These are phyloP conservation scores for Ursus arctos DNA, from an alignment of 2,113 vertebrate genomes.

Conservation along the genomic window DNA sequence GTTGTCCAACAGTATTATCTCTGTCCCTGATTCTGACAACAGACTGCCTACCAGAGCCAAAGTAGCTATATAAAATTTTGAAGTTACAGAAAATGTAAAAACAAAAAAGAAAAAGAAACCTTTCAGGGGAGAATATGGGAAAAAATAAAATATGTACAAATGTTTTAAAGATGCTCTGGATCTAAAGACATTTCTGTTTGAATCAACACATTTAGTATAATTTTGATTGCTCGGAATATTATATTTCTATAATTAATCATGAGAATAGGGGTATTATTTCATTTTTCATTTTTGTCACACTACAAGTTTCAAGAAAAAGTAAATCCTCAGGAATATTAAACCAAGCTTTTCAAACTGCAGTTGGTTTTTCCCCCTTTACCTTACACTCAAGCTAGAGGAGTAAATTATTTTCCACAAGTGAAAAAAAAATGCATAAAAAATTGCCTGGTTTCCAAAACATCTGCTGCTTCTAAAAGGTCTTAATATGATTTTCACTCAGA, in stretches of 20 bases:
- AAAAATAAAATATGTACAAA: neutral
- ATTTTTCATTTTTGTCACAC: conserved; percentile 21
- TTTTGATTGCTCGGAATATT: neutral
- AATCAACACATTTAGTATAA: neutral
- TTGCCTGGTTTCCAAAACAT: conserved; percentile 26
- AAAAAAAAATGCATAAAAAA: neutral
- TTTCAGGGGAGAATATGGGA: neutral
- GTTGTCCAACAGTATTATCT: conserved; percentile 12
- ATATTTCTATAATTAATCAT: neutral
- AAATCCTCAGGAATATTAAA: neutral
- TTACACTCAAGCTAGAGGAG: neutral
- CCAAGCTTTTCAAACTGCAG: neutral
- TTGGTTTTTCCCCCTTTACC: neutral
- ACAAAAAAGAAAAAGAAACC: neutral
- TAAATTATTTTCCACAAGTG: conserved; percentile 50
- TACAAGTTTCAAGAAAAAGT: conserved; percentile 36
- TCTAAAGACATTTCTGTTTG: neutral
- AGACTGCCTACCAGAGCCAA: neutral
- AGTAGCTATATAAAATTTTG: neutral
- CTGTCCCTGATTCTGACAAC: conserved; percentile 28
- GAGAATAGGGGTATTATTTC: neutral
- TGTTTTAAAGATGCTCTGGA: neutral
- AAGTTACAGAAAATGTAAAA: neutral
- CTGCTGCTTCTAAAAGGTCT: conserved; percentile 61
- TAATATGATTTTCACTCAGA: conserved; percentile 62